Evolutionary conservation across 2,113 vertebrate genomes (phyloP).

Genomic region (Willisornis vidua): DNA sequence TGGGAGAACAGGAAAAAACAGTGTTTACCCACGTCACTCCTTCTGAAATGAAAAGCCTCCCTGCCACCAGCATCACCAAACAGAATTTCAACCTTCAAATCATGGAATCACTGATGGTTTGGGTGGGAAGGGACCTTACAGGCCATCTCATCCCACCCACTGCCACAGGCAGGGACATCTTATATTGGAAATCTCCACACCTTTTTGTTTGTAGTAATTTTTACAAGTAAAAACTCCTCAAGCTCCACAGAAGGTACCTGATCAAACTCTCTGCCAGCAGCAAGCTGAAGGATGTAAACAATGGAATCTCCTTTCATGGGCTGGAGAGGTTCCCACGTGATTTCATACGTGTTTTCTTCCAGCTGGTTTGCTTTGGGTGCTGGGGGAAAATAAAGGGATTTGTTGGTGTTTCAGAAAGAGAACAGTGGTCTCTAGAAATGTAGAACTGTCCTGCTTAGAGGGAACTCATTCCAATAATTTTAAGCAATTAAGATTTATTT

Average conservation of each 20-base stretch:
- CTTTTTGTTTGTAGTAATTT: neutral
- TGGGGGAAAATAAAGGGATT: slow-evolving; percentile 22
- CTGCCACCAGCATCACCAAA: too few relatives aligned
- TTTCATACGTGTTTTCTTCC: slow-evolving; percentile 74
- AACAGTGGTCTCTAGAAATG: neutral
- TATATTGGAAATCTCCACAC: neutral
- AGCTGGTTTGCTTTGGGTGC: slow-evolving; percentile 76
- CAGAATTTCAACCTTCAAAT: too few relatives aligned
- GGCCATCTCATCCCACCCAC: too few relatives aligned
- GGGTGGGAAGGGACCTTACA: too few relatives aligned
- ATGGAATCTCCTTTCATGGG: slow-evolving; percentile 83
- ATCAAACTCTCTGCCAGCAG: slow-evolving; percentile 76
- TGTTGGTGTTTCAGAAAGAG: neutral
- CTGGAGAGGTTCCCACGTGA: slow-evolving; percentile 80
- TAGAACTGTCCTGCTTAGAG: neutral
- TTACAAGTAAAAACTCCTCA: fast-evolving
- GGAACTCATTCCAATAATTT: neutral
- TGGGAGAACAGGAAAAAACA: too few relatives aligned
- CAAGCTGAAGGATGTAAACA: slow-evolving; percentile 81
- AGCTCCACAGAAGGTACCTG: slow-evolving; percentile 65
- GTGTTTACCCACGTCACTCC: too few relatives aligned
- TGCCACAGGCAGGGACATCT: neutral
- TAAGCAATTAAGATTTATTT: neutral
- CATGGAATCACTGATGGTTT: too few relatives aligned
- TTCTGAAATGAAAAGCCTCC: too few relatives aligned